Percentiles rank a stretch among this genome's conserved stretches.
Evolutionary conservation across 2,888 invertebrate genomes (phyloP).

Genomic region (Poecilus cupreus): DNA sequence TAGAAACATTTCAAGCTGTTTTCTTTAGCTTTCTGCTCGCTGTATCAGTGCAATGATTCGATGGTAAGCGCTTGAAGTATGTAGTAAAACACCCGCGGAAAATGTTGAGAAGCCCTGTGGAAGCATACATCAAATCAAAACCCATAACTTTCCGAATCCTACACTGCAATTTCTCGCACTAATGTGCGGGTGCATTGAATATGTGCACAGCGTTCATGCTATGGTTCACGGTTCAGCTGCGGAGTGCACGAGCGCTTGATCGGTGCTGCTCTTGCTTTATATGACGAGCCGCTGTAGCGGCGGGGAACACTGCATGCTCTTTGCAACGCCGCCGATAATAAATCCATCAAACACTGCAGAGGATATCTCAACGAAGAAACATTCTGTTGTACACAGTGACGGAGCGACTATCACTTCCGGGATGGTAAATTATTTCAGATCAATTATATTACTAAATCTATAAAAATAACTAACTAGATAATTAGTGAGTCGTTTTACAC

Average conservation of each 20-base stretch:
- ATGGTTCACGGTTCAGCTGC: no score
- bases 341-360: constrained; percentile 34
- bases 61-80: no score
- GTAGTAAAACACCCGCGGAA: no score
- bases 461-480: no score
- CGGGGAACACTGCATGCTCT: neutral
- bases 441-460: no score
- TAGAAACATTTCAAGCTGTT: no score
- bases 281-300: neutral
- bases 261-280: neutral
- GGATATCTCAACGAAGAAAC: neutral
- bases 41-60: no score
- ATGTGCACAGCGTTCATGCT: neutral
- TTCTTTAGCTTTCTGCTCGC: no score
- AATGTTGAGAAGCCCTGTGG: no score
- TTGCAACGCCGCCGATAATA: constrained; percentile 36
- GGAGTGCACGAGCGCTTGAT: neutral
- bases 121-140: no score
- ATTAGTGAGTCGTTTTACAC: no score
- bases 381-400: neutral
- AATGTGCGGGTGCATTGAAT: constrained; percentile 8
- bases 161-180: constrained; percentile 13
- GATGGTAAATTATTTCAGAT: no score
- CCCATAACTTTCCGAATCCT: constrained; percentile 1
- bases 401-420: neutral